These are phyloP conservation scores for Papilio xuthus DNA, from an alignment of 1,140 invertebrate species.

Conservation along the genomic window DNA sequence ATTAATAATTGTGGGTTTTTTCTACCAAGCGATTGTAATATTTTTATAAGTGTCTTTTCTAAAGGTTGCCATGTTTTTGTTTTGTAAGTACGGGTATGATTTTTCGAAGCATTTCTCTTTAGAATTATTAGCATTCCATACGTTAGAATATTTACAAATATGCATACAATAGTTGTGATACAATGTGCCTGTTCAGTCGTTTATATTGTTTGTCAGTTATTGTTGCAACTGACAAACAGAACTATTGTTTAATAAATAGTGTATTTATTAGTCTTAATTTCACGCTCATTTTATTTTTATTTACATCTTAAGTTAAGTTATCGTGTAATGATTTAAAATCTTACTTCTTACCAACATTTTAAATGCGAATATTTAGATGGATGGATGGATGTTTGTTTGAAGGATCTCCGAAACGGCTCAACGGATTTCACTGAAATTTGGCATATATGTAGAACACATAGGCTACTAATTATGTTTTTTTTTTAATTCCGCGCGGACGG, in stretches of 20 bases:
- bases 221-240: not conserved
- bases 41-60: no score
- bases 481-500: no score
- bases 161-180: not conserved
- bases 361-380: not conserved
- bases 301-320: no score
- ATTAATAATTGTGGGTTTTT: no score
- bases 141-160: not conserved
- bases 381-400: no score
- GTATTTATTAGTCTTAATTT: not conserved
- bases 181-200: not conserved
- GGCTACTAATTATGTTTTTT: no score
- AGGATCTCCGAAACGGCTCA: no score
- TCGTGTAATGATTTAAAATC: no score
- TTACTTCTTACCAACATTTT: not conserved
- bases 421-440: no score
- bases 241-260: constrained; percentile 7
- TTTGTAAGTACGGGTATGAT: not conserved
- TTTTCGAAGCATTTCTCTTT: not conserved
- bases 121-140: not conserved
- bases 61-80: no score
- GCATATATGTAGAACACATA: no score
- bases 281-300: not conserved
- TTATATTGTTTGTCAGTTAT: not conserved
- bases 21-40: no score